Evolutionary conservation across 1,140 invertebrate genomes (phyloP), one percentile per base, ranked within the genome.

Genomic region (Neelides sp.): DNA sequence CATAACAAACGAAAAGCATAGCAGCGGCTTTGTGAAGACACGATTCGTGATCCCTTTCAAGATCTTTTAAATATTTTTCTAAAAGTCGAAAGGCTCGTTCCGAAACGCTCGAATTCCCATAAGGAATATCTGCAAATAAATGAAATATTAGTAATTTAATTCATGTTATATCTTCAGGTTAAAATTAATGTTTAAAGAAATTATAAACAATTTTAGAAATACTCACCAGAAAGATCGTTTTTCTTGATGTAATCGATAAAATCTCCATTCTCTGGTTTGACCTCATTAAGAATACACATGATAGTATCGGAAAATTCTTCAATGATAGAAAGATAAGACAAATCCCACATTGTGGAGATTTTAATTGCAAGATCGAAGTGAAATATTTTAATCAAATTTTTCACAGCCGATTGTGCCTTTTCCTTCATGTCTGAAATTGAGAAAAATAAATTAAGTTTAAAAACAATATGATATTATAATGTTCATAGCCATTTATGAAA

Each of bases 341-440:
- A 20, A 10, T 43, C 46, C 54, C 54, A 61, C 7, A 41, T 23
- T 10, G 10, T 17, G 4, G 58, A 54, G 2, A 61, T 27, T 35
- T 55, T 57, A 8, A 61, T 40, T 12, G 58, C 58, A 42, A 49
- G 40, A 13, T 61, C 58, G 36, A 49, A 61, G 8, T 48, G 45
- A 39, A 57, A 48, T 7, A 26, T 32, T 17, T n/a, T 19, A 3
- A 36, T 52, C n/a, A 61, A 34, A 27, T n/a, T 30, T 3, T 52
- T 26, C 0, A 57, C 32, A 28, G 44, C 46, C 19, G 45, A 43
- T 7, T 48, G 37, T 0, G 55, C 52, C 40, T 49, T 26, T 22
- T 34, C 32, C 20, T 43, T 7, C 17, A 47, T 48, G 35, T 50
- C 54, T 54, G 24, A 19, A 50, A 49, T 10, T 15, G 32, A 1